Conservation (phyloP, 1,140 invertebrate genomes). For the Caenorhabditis brenneri region DNA sequence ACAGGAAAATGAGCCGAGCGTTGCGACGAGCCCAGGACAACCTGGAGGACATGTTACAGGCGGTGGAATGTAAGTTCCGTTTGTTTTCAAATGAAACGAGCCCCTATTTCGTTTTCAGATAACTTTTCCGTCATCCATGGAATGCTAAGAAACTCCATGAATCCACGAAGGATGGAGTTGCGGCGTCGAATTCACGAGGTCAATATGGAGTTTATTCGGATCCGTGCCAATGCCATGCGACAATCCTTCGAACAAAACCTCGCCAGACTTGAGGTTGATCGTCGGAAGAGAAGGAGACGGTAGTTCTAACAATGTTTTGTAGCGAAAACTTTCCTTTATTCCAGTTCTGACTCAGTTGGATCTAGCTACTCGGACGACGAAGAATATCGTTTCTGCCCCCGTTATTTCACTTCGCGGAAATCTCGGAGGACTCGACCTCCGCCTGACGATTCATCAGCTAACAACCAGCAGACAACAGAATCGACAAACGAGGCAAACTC, state of each 20-base stretch:
- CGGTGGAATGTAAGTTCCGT: background rate
- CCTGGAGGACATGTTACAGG: background rate
- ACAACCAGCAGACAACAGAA: too few relatives aligned
- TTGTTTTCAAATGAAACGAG: background rate
- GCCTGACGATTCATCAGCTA: too few relatives aligned
- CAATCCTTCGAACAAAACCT: background rate
- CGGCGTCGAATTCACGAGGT: background rate
- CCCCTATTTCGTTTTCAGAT: background rate
- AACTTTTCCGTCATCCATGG: background rate
- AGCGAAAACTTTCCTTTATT: too few relatives aligned
- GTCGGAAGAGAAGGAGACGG: background rate
- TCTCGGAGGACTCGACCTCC: too few relatives aligned
- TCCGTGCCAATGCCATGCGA: conserved; percentile 9
- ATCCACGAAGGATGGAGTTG: background rate
- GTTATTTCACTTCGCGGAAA: too few relatives aligned
- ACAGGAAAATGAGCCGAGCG: too few relatives aligned
- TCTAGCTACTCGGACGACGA: too few relatives aligned
- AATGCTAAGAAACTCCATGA: background rate
- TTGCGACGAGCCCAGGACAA: too few relatives aligned
- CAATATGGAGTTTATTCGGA: background rate
- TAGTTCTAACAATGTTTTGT: too few relatives aligned
- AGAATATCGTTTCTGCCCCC: too few relatives aligned
- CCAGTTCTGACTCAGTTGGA: too few relatives aligned
- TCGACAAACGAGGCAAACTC: too few relatives aligned
- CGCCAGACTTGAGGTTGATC: background rate